Conservation (phyloP, 2,797 vertebrate species). For the Tachyglossus aculeatus region DNA sequence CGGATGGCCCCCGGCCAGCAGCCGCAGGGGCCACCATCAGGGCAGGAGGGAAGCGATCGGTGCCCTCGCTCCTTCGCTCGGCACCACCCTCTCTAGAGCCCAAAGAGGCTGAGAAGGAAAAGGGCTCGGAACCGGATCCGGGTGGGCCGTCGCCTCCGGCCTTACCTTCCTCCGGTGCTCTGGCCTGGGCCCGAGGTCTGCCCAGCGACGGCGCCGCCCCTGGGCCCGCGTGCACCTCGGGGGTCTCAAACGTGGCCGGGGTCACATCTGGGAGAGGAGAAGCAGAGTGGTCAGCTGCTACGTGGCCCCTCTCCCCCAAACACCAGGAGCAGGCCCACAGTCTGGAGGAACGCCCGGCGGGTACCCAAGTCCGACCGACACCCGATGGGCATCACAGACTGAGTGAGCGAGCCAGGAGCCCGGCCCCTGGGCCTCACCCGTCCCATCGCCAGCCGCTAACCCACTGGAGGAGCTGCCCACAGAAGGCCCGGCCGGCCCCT, state of each 20-base stretch:
- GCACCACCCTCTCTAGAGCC: too few relatives aligned
- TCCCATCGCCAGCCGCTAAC: not conserved
- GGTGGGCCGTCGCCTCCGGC: too few relatives aligned
- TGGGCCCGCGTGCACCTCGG: conserved; percentile 80
- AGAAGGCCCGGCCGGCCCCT: not conserved
- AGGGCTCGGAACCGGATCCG: not conserved
- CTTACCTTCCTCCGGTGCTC: conserved; percentile 78
- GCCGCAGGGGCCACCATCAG: too few relatives aligned
- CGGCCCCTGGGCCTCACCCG: not conserved
- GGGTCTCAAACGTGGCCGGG: conserved; percentile 94
- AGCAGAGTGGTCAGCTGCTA: fast-evolving
- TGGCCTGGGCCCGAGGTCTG: conserved; percentile 63
- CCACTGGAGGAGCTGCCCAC: not conserved
- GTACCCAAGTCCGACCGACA: too few relatives aligned
- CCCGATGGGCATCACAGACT: too few relatives aligned
- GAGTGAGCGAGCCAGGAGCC: too few relatives aligned
- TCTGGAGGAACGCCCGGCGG: too few relatives aligned
- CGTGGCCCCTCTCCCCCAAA: not conserved
- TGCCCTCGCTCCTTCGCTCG: too few relatives aligned
- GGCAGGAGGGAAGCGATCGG: too few relatives aligned
- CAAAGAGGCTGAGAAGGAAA: not conserved
- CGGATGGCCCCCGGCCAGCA: too few relatives aligned
- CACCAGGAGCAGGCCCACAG: not conserved
- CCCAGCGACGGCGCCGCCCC: conserved; percentile 71
- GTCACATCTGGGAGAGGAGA: conserved; percentile 81